Evolutionary conservation across 2,797 vertebrate species (phyloP), one percentile per base, ranked within the genome.

Genomic region (Scyliorhinus canicula): DNA sequence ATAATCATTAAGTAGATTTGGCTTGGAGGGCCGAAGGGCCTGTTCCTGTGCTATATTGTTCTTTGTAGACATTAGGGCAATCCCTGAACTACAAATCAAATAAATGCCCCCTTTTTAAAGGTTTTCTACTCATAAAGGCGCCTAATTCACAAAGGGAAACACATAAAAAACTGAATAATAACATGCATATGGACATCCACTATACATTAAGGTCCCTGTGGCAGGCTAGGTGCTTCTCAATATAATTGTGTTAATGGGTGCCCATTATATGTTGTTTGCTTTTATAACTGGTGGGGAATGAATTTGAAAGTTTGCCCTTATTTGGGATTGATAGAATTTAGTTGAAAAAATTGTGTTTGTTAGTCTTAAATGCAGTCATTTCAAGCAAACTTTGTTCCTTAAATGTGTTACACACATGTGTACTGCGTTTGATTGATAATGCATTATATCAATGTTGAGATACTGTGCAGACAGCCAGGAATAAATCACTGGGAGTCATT

Each of bases 341-440:
- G 55, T 31, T 57, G 52, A 35, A 88, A 35, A 16, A 88, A 88
- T 21, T 82, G 21, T 0, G 12, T 88, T 57, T 35, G 55, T 57
- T 88, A 44, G 16, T 88, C 31, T 88, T n/a, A 31, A 19, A 26
- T 57, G 28, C 11, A 26, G 50, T 31, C 31, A n/a, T 88, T 57
- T 57, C 31, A 88, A 57, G 24, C 28, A 3, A 4, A 57, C 90
- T 65, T 93, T 93, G 7, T 24, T 65, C 60, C 44, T 67, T 93
- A 31, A 60, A n/a, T n/a, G 35, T 19, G 35, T 19, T n/a, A 40
- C 55, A 63, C 90, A 67, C 40, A 93, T 93, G 90, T 11, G 40
- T 65, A 93, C n/a, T 93, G 60, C 67, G 40, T 47, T 93, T 93
- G 90, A 93, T 93, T 65, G 90, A 35, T 47, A 65, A 65, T 40